Conservation (phyloP, 2,888 invertebrate genomes). For the Zelleria hepariella region DNA sequence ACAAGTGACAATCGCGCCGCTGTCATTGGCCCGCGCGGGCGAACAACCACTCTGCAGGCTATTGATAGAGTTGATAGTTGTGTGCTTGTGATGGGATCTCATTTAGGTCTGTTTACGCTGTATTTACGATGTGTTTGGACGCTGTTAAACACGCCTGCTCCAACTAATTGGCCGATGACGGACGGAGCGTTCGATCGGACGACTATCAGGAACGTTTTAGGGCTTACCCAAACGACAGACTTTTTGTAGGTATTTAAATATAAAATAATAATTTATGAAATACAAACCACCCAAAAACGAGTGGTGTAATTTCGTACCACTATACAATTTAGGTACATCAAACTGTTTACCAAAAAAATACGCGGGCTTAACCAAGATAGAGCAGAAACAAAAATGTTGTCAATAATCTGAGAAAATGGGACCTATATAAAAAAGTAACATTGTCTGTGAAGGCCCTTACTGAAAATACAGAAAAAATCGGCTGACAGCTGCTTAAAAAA, state of each 20-base stretch:
- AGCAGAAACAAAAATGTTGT: neutral
- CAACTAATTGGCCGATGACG: constrained; percentile 42
- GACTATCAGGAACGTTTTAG: neutral
- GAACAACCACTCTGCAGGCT: constrained; percentile 57
- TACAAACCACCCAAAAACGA: too few relatives aligned
- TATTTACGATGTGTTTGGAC: constrained; percentile 66
- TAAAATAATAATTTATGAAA: too few relatives aligned
- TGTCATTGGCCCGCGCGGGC: constrained; percentile 36
- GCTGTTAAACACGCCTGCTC: constrained; percentile 24
- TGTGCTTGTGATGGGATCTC: constrained; percentile 50
- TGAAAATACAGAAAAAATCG: too few relatives aligned
- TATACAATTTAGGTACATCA: too few relatives aligned
- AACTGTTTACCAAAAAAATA: too few relatives aligned
- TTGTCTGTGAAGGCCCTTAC: too few relatives aligned
- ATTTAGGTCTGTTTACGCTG: constrained; percentile 61
- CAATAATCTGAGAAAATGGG: neutral
- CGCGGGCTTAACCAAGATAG: too few relatives aligned
- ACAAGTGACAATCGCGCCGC: constrained; percentile 1
- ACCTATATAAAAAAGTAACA: constrained; percentile 6
- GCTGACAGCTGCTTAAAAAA: too few relatives aligned
- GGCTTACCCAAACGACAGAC: too few relatives aligned
- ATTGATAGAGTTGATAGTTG: constrained; percentile 29
- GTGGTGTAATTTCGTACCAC: too few relatives aligned
- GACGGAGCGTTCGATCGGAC: constrained; percentile 1
- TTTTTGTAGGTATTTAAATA: too few relatives aligned